Conservation (phyloP, 1,140 invertebrate genomes). For the Lutraria rhynchaena region DNA sequence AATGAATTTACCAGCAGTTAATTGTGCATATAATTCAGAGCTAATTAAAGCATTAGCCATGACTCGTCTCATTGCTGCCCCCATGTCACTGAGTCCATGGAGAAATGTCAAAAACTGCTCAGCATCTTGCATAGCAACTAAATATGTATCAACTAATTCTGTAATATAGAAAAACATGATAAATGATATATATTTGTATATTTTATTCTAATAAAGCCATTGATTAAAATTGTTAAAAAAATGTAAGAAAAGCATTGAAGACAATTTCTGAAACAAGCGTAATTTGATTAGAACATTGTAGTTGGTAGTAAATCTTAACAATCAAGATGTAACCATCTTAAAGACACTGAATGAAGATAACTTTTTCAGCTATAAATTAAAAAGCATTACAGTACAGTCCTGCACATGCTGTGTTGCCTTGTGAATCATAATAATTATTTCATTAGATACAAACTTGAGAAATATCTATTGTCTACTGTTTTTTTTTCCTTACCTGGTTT, state of each 20-base stretch:
- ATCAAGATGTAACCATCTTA: too few species aligned
- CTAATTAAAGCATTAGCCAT: slow-evolving; percentile 95
- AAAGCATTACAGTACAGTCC: too few species aligned
- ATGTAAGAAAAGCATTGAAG: too few species aligned
- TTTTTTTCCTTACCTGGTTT: slow-evolving; percentile 71
- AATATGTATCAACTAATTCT: slow-evolving; percentile 67
- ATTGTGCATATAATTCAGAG: slow-evolving; percentile 82
- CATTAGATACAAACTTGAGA: too few species aligned
- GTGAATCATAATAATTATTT: too few species aligned
- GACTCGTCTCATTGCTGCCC: slow-evolving; percentile 95
- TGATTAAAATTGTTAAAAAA: background rate
- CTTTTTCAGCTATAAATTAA: too few species aligned
- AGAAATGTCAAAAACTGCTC: slow-evolving; percentile 93
- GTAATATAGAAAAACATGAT: too few species aligned
- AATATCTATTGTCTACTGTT: too few species aligned
- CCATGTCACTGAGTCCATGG: slow-evolving; percentile 96
- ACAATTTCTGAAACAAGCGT: background rate
- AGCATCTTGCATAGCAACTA: slow-evolving; percentile 88
- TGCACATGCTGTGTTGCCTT: too few species aligned
- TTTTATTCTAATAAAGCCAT: background rate
- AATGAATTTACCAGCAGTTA: slow-evolving; percentile 65
- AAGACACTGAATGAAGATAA: too few species aligned
- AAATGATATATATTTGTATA: background rate
- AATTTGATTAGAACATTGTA: background rate
- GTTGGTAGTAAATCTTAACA: too few species aligned